Evolutionary conservation across 1,140 invertebrate genomes (phyloP).

Genomic region (Drosophila lini): DNA sequence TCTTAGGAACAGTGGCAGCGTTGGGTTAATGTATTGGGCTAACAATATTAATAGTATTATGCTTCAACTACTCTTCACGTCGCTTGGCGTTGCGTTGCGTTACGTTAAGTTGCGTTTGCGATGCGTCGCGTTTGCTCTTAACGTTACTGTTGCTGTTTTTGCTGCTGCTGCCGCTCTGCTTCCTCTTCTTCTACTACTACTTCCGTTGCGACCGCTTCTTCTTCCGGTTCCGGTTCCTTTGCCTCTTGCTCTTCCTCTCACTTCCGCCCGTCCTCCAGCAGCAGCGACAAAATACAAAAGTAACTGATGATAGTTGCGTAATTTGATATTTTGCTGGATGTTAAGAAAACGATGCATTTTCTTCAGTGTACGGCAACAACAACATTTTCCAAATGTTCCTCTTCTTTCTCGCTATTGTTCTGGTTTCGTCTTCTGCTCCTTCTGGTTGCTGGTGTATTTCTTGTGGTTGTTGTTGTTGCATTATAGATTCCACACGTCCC

Average conservation of each 20-base stretch:
- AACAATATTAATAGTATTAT: slow-evolving; percentile 52
- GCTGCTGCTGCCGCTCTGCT: slow-evolving; percentile 39
- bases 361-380: slow-evolving; percentile 73
- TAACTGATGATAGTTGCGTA: slow-evolving; percentile 84
- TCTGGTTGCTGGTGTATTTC: slow-evolving; percentile 7
- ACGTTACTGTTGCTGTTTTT: slow-evolving; percentile 18
- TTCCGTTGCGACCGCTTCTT: slow-evolving; percentile 26
- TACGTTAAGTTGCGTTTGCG: slow-evolving; percentile 33
- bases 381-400: slow-evolving; percentile 46
- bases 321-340: slow-evolving; percentile 83
- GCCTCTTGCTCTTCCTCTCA: slow-evolving; percentile 35
- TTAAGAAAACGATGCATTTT: slow-evolving; percentile 84
- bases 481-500: slow-evolving; percentile 49
- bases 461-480: slow-evolving; percentile 21
- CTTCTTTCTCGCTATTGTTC: slow-evolving; percentile 24
- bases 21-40: slow-evolving; percentile 77
- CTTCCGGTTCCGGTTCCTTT: slow-evolving; percentile 35
- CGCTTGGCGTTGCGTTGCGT: slow-evolving; percentile 41
- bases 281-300: slow-evolving; percentile 83
- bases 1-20: slow-evolving; percentile 82
- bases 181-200: slow-evolving; percentile 10
- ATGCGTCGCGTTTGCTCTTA: slow-evolving; percentile 41
- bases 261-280: slow-evolving; percentile 64
- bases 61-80: slow-evolving; percentile 42
- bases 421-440: slow-evolving; percentile 13